phyloP scores from a whole-genome alignment of 2,888 invertebrate genomes.

The Syrista parreyssii region DNA sequence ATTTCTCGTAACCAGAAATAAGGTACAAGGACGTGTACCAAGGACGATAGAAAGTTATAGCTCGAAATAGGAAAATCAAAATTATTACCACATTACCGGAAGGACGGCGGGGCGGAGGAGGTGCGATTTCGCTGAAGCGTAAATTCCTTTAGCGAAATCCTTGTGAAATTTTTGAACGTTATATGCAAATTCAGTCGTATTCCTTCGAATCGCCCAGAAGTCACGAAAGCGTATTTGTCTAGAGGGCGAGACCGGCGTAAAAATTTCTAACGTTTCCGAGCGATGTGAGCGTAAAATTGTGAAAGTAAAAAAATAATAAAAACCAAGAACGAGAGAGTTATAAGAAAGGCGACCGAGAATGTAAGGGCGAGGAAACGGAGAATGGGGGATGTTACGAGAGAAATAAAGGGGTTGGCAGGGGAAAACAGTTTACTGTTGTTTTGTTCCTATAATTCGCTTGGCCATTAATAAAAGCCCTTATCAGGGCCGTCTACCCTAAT shows the following conservation, averaged over 20 bases:
- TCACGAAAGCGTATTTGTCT: neutral
- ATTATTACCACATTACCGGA: neutral
- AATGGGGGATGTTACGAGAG: neutral
- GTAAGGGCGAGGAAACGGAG: neutral
- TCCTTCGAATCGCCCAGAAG: neutral
- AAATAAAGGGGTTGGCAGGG: neutral
- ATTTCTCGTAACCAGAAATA: neutral
- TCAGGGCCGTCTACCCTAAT: conserved; percentile 6
- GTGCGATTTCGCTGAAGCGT: neutral
- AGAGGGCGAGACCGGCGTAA: neutral
- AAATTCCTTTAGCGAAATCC: neutral
- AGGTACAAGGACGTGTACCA: neutral
- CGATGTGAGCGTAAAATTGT: neutral
- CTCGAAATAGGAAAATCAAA: neutral
- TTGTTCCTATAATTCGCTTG: conserved; percentile 21
- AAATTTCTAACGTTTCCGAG: neutral
- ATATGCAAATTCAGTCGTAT: neutral
- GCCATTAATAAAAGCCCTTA: conserved; percentile 24
- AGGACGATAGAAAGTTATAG: neutral
- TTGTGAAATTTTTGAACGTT: neutral
- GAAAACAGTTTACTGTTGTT: conserved; percentile 19
- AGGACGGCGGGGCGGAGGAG: too few relatives aligned
- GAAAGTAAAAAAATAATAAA: neutral
- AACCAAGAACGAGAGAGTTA: neutral
- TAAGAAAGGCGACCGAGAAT: neutral